These are phyloP conservation scores for Psylliodes chrysocephalus DNA, from an alignment of 2,888 invertebrate genomes.

Conservation along the genomic window DNA sequence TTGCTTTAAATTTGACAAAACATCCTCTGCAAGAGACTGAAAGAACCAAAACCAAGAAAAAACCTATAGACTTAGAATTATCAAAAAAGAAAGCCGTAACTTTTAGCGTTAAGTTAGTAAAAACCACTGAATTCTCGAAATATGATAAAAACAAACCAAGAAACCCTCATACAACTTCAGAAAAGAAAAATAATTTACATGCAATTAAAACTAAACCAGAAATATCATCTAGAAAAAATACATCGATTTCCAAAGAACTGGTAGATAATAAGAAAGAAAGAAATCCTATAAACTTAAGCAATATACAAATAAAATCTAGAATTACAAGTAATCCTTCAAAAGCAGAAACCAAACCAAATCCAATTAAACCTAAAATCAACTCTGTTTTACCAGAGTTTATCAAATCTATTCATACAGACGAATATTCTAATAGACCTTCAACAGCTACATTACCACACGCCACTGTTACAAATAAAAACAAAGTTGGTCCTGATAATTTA, in stretches of 20 bases:
- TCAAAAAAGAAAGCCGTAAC: no score
- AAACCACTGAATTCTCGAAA: no score
- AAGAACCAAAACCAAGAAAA: constrained; percentile 5
- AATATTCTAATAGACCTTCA: constrained; percentile 55
- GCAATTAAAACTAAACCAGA: background rate
- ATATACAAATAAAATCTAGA: no score
- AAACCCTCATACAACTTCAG: background rate
- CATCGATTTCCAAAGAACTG: no score
- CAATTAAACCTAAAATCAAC: no score
- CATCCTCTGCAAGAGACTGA: background rate
- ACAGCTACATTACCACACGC: constrained; percentile 61
- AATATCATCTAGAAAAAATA: no score
- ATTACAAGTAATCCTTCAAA: no score
- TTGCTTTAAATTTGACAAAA: background rate
- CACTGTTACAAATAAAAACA: constrained; percentile 52
- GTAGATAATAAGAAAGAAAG: no score
- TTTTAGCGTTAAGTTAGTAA: no score
- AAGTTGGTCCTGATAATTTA: constrained; percentile 49
- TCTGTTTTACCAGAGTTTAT: constrained; percentile 1
- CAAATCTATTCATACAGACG: constrained; percentile 9
- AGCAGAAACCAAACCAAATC: no score
- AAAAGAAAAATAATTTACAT: background rate
- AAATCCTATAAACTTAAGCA: no score
- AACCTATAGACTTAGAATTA: background rate
- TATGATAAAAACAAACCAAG: background rate